Evolutionary conservation across 1,140 invertebrate genomes (phyloP).

Genomic region (Doryteuthis pealeii): DNA sequence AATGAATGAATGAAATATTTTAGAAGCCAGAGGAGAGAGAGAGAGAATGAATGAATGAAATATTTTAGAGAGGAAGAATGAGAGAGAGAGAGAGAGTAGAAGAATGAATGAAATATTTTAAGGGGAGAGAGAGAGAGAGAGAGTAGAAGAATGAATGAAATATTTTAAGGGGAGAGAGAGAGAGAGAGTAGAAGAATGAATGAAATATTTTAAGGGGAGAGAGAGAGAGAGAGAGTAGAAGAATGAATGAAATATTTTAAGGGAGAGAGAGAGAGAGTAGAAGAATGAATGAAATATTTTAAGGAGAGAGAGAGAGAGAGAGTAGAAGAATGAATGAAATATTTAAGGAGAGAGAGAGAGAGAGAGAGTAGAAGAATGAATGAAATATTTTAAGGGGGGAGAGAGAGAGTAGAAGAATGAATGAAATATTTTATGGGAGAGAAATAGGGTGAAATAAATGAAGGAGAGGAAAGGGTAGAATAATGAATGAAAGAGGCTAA

Average conservation of each 20-base stretch:
- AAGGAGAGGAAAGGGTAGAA: too few relatives aligned
- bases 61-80: neutral
- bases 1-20: neutral
- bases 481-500: too few relatives aligned
- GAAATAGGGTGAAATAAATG: too few relatives aligned
- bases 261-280: neutral
- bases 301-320: neutral
- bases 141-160: too few relatives aligned
- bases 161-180: neutral
- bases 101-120: neutral
- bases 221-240: too few relatives aligned
- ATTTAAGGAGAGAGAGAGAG: too few relatives aligned
- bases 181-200: neutral
- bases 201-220: too few relatives aligned
- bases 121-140: too few relatives aligned
- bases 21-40: neutral
- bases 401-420: neutral
- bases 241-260: too few relatives aligned
- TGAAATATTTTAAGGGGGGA: neutral
- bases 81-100: neutral
- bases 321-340: too few relatives aligned
- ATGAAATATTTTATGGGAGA: neutral
- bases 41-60: too few relatives aligned
- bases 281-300: neutral
- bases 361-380: neutral